Evolutionary conservation across 2,113 vertebrate species (phyloP), one percentile per base, ranked within the genome.

Genomic region (Phrynosoma blainvillii): DNA sequence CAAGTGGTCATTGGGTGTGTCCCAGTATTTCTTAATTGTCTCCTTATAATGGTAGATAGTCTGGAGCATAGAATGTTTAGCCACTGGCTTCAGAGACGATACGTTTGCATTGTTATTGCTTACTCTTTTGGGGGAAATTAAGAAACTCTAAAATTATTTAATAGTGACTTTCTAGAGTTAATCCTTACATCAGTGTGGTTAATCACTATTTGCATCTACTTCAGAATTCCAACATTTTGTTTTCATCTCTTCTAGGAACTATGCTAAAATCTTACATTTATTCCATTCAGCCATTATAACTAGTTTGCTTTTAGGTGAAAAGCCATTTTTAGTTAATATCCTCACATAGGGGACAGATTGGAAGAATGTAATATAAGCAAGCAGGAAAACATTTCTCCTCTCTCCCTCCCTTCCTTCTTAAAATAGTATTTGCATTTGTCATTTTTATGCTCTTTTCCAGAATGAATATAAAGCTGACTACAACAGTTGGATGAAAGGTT

Each of bases 391-490:
- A 62, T 40, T 70, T 71, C 25, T 14, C 1, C 40, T n/a, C 56
- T 36, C 14, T 62, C 14, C 13, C 59, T 16, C 14, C 18, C 4
- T n/a, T 62, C 36, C 59, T 62, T 62, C 4, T 16, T 4, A 54
- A 78, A 71, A 75, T 30, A 68, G 1, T 71, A 27, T n/a, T 71
- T 75, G 16, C 36, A 47, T 8, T n/a, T 81, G 32, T 65, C 12
- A n/a, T 81, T 76, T 47, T 52, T 76, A 54, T 79, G 56, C 5
- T 70, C 32, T 84, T 68, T 90, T 89, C 89, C 79, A 99, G 98
- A 97, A 97, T 87, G 97, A 98, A 52, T 99, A 99, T 94, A 98
- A 97, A 93, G 93, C 97, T 10, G 98, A 99, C 32, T 99, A 98
- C 95, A 98, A 99, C 90, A 96, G 5, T 92, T 97, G 95, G 90